Evolutionary conservation across 2,888 invertebrate species (phyloP), one percentile per base, ranked within the genome.

Genomic region (Drepana falcataria): DNA sequence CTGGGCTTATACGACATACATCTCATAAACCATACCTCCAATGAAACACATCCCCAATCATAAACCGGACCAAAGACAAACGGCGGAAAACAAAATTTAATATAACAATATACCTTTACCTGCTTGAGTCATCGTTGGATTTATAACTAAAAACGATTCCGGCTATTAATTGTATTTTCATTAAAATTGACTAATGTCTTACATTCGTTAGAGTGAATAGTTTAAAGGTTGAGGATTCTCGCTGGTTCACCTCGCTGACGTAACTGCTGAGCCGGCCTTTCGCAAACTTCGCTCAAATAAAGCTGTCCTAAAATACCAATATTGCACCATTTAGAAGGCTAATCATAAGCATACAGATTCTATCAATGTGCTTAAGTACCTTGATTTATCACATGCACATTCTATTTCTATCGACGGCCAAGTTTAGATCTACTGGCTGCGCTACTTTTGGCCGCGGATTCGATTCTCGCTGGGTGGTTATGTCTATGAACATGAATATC

Each of bases 221-320:
- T 82, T 79, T 77, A 85, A 88, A 87, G 87, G 85, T 88, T 85
- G 85, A 86, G 82, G 85, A 84, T 85, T 65, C 62, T 53, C 64
- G 69, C 69, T 61, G 67, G 77, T 73, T 81, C 76, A 76, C 75
- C 79, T 82, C 70, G 53, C 73, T 87, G 85, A 87, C 84, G 86
- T 85, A 83, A 86, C 66, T 61, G 59, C 59, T 58, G 57, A 54
- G 53, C 57, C 61, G 72, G 65, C 83, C 77, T 82, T 83, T 80
- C 62, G 51, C 69, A 77, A 70, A 70, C 68, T 68, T 62, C 56
- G 67, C 60, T 59, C 51, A 56, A 48, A 57, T 59, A 64, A 73
- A 73, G 68, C 67, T 68, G 71, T 61, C 59, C 58, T 55, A 65
- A 60, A 35, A n/a, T 52, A 35, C 51, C 40, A 47, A 54, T 49